Base-by-base conservation (phyloP, 2,797 vertebrate species). In the Triplophysa bombifrons region DNA sequence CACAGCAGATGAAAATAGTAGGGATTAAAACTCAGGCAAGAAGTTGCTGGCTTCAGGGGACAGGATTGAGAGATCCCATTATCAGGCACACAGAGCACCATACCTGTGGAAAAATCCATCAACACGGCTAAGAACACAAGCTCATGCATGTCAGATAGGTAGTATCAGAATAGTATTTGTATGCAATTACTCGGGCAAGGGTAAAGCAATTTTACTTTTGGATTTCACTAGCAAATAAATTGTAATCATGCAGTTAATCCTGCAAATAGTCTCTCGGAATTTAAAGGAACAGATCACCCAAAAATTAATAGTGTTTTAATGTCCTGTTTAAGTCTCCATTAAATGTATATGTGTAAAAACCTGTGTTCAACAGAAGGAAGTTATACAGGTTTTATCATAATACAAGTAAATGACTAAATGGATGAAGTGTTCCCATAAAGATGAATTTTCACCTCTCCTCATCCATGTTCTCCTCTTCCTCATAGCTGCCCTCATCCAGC, bases 401-500 rank as follows among this genome's bases (percentile, higher is more conserved):
- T 3, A 12, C 12, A 20, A 34, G 27, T 16, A 16, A 30, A 27
- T 61, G 5, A 27, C 17, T 30, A 63, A 60, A 60, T 27, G 8
- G 10, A 2, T 5, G 12, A 46, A 61, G 11, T 30, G 14, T 17
- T 46, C 20, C 3, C 9, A 38, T 50, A 30, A 2, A 19, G 60
- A 12, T 12, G 25, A 10, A 17, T 19, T 46, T 84, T 85, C 74
- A 88, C 89, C 87, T 84, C 44, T 85, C 86, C 64, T 88, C 87
- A 72, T 87, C 88, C 79, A 88, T 81, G 79, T 86, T 86, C 61
- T 84, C 87, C 66, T 87, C 87, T 58, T 87, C 85, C 72, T 85
- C 85, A 81, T 74, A 87, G 82, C 85, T 84, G 72, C 82, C 83
- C 60, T 88, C 84, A 22, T 88, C 89, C 82, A 90, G 74, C 44